Evolutionary conservation across 1,140 invertebrate genomes (phyloP).

Genomic region (Drosophila ercepeae): DNA sequence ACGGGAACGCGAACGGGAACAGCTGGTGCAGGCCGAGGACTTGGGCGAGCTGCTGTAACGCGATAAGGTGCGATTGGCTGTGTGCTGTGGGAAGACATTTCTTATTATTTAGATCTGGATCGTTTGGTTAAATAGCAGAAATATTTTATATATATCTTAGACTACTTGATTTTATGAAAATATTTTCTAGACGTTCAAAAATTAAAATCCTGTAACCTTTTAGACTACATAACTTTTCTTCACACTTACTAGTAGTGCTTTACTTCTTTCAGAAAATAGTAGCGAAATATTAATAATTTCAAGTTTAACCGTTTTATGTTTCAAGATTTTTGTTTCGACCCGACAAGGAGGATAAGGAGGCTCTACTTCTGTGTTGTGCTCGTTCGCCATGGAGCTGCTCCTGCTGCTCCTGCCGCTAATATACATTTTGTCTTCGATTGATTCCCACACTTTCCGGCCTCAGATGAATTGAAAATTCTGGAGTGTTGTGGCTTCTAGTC

Average conservation of each 20-base stretch:
- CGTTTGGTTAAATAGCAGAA: background rate
- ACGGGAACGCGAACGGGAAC: background rate
- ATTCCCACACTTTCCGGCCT: constrained; percentile 4
- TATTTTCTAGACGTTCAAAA: background rate
- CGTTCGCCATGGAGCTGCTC: constrained; percentile 47
- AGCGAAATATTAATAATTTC: background rate
- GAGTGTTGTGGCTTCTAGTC: background rate
- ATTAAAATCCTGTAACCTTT: background rate
- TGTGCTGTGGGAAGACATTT: constrained; percentile 2
- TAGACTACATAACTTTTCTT: background rate
- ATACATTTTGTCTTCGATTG: constrained; percentile 32
- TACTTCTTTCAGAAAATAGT: too few species aligned
- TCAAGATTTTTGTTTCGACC: constrained; percentile 24
- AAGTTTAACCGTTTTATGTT: constrained; percentile 3
- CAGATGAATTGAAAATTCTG: constrained; percentile 11
- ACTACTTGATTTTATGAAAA: background rate
- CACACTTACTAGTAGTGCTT: too few species aligned
- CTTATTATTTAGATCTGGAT: background rate
- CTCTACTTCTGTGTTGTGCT: constrained; percentile 41
- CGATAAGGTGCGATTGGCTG: constrained; percentile 17
- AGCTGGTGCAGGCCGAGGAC: constrained; percentile 6
- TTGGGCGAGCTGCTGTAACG: constrained; percentile 32
- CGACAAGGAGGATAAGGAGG: constrained; percentile 26
- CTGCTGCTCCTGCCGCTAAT: constrained; percentile 18
- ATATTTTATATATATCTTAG: background rate